A percentile compares a stretch with the other conserved stretches of the same genome.
Conservation (phyloP, 2,888 invertebrate genomes). For the Ectemnius continuus region DNA sequence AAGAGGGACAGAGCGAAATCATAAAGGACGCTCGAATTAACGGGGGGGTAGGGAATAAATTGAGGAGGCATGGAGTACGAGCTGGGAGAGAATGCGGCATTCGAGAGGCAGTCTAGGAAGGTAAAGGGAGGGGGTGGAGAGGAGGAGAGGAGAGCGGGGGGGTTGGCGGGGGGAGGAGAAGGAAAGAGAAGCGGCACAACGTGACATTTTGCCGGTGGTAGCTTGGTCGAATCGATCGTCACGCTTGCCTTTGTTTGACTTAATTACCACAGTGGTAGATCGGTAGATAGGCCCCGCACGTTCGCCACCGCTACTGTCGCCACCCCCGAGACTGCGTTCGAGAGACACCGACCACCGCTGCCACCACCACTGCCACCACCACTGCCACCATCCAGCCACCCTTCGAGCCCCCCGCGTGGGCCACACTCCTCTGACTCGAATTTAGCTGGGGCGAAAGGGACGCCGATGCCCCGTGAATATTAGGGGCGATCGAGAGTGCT, state of each 20-base stretch:
- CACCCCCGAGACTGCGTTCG: constrained; percentile 1
- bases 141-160: too few relatives aligned
- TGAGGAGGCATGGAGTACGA: constrained; percentile 1
- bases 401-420: constrained; percentile 8
- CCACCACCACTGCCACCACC: constrained; percentile 30
- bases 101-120: neutral
- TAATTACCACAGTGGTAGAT: constrained; percentile 60
- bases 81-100: neutral
- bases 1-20: constrained; percentile 34
- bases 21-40: neutral
- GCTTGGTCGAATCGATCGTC: constrained; percentile 58
- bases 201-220: constrained; percentile 59
- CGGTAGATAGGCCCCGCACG: constrained; percentile 60
- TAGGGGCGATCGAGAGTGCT: constrained; percentile 57
- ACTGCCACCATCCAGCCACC: constrained; percentile 36
- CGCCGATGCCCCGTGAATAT: constrained; percentile 42
- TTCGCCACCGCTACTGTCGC: constrained; percentile 38
- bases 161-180: neutral
- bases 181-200: constrained; percentile 26
- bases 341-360: constrained; percentile 23
- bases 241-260: constrained; percentile 64
- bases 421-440: constrained; percentile 29
- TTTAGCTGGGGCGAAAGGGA: constrained; percentile 27
- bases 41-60: neutral
- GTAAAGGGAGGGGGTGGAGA: neutral